Evolutionary conservation across 2,113 vertebrate genomes (phyloP).

Genomic region (Colius striatus): DNA sequence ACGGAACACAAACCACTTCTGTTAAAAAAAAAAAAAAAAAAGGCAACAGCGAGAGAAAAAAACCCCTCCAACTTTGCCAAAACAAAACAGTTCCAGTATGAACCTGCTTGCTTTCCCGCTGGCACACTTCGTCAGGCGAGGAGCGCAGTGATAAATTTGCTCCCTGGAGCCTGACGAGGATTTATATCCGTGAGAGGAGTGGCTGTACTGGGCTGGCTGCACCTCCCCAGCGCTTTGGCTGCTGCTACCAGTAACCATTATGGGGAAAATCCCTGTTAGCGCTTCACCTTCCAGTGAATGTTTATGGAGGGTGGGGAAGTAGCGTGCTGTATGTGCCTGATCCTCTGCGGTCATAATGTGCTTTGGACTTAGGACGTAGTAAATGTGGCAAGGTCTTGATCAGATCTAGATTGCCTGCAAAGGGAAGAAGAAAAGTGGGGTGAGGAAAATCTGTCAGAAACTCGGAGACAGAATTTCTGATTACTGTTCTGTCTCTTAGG

Average conservation of each 20-base stretch:
- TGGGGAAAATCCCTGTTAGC: not conserved
- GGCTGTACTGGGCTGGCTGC: not conserved
- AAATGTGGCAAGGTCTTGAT: not conserved
- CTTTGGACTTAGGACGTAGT: not conserved
- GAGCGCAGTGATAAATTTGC: not conserved
- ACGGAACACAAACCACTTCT: not conserved
- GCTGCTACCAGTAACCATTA: not conserved
- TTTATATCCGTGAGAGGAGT: conserved; percentile 31
- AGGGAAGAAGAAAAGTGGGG: not conserved
- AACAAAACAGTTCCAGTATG: conserved; percentile 22
- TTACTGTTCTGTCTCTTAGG: not conserved
- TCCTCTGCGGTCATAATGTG: not conserved
- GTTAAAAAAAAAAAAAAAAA: not conserved
- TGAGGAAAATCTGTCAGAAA: not conserved
- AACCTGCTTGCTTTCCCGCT: conserved; percentile 44
- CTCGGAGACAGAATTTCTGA: not conserved
- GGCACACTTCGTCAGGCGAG: not conserved
- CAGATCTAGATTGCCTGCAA: not conserved
- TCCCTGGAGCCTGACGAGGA: not conserved
- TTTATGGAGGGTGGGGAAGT: not conserved
- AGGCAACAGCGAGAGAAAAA: not conserved
- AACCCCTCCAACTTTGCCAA: not conserved
- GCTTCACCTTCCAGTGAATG: not conserved
- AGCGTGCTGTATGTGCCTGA: fast-evolving
- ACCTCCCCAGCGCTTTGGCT: not conserved